These are phyloP conservation scores for Dryobota labecula DNA, from an alignment of 2,888 invertebrate species.

Conservation along the genomic window DNA sequence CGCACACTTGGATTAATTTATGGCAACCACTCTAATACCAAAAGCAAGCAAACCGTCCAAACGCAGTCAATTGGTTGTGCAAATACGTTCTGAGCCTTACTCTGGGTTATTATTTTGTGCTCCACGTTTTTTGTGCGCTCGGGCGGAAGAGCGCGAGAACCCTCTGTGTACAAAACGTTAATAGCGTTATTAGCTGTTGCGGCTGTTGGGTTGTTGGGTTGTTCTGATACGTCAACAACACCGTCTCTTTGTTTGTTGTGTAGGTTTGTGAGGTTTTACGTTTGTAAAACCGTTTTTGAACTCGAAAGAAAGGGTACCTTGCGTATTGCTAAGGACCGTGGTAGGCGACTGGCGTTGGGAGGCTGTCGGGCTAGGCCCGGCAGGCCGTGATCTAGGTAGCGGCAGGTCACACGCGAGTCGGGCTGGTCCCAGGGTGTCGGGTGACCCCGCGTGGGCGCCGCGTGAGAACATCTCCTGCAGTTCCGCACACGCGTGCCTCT, in stretches of 20 bases:
- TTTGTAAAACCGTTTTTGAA: conserved; percentile 4
- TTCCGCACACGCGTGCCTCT: conserved; percentile 16
- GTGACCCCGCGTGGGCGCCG: conserved; percentile 41
- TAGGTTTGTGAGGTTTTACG: background rate
- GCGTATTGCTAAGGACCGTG: background rate
- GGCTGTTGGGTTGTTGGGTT: conserved; percentile 21
- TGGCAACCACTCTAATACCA: conserved; percentile 76
- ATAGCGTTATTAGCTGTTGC: conserved; percentile 35
- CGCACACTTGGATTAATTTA: conserved; percentile 76
- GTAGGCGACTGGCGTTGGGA: background rate
- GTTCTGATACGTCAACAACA: conserved; percentile 29
- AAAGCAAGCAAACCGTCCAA: conserved; percentile 74
- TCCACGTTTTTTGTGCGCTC: conserved; percentile 52
- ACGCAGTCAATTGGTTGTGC: conserved; percentile 73
- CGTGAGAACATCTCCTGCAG: conserved; percentile 49
- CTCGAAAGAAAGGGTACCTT: background rate
- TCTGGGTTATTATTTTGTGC: conserved; percentile 55
- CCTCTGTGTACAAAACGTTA: conserved; percentile 40
- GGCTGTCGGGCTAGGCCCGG: background rate
- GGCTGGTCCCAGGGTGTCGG: conserved; percentile 40
- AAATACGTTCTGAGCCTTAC: conserved; percentile 51
- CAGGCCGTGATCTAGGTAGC: background rate
- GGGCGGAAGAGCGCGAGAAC: conserved; percentile 47
- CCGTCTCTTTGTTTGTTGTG: conserved; percentile 17
- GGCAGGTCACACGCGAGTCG: background rate